Percentiles rank a stretch among this genome's conserved stretches.
Evolutionary conservation across 2,797 vertebrate genomes (phyloP).

Genomic region (Siniperca scherzeri): DNA sequence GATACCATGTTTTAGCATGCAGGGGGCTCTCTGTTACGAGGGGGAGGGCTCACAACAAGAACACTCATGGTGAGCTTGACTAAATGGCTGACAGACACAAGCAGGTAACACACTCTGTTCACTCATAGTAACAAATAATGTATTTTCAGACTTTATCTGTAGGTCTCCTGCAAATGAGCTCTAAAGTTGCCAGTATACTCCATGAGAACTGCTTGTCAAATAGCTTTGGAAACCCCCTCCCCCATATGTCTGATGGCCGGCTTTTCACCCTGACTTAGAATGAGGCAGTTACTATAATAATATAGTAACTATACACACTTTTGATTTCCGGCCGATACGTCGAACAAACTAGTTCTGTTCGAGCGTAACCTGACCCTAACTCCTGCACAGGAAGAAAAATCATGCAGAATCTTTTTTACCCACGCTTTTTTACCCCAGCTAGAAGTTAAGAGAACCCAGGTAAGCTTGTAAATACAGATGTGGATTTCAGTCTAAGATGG

Average conservation of each 20-base stretch:
- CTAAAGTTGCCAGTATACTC: neutral
- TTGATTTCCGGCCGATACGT: neutral
- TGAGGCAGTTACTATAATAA: neutral
- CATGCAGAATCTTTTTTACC: neutral
- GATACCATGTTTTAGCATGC: constrained; percentile 74
- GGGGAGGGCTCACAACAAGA: constrained; percentile 43
- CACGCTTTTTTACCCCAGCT: neutral
- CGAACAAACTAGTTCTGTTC: too few relatives aligned
- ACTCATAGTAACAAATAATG: neutral
- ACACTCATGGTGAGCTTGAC: constrained; percentile 21
- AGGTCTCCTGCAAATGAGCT: constrained; percentile 5
- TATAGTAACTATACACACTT: neutral
- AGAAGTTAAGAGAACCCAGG: too few relatives aligned
- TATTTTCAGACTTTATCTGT: neutral
- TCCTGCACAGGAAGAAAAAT: neutral
- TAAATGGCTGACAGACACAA: constrained; percentile 44
- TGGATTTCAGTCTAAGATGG: too few relatives aligned
- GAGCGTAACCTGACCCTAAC: neutral
- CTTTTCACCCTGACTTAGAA: neutral
- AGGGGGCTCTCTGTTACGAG: constrained; percentile 52
- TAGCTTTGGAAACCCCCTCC: neutral
- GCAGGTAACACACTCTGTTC: constrained; percentile 9
- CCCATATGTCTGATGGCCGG: neutral
- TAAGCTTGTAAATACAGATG: too few relatives aligned
- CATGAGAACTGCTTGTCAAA: neutral